Conservation (phyloP, 2,888 invertebrate species). For the Macropis europaea region DNA sequence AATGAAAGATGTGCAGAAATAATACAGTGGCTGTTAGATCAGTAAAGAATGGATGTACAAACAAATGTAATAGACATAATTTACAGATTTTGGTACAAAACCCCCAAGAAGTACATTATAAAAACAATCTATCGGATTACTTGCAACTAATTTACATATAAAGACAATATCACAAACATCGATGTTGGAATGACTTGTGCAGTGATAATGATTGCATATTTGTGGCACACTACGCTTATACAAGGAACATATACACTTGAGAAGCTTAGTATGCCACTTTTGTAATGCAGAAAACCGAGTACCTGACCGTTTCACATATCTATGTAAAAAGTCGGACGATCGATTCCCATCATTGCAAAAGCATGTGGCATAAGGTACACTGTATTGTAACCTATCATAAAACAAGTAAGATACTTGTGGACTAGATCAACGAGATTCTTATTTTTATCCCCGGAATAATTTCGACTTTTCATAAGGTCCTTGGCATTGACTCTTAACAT, state of each 20-base stretch:
- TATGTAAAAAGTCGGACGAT: slow-evolving; percentile 91
- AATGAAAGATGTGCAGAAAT: slow-evolving; percentile 5
- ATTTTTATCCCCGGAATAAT: slow-evolving; percentile 85
- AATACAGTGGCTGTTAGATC: background rate
- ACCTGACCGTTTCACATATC: slow-evolving; percentile 84
- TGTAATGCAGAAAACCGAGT: background rate
- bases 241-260: background rate
- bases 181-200: slow-evolving; percentile 22
- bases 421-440: slow-evolving; percentile 90
- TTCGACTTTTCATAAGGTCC: slow-evolving; percentile 84
- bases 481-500: slow-evolving; percentile 85
- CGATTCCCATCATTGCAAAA: slow-evolving; percentile 88
- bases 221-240: background rate
- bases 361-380: slow-evolving; percentile 89
- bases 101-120: background rate
- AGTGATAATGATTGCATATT: background rate
- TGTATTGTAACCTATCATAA: slow-evolving; percentile 89
- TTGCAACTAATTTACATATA: background rate
- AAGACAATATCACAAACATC: slow-evolving; percentile 30
- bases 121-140: background rate
- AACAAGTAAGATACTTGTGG: slow-evolving; percentile 91
- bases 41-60: background rate
- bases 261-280: background rate
- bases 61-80: background rate
- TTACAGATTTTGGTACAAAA: background rate